Percentiles rank a stretch among this genome's conserved stretches.
These are phyloP conservation scores for Plebejus melissa DNA, from an alignment of 2,888 invertebrate species.

Conservation along the genomic window DNA sequence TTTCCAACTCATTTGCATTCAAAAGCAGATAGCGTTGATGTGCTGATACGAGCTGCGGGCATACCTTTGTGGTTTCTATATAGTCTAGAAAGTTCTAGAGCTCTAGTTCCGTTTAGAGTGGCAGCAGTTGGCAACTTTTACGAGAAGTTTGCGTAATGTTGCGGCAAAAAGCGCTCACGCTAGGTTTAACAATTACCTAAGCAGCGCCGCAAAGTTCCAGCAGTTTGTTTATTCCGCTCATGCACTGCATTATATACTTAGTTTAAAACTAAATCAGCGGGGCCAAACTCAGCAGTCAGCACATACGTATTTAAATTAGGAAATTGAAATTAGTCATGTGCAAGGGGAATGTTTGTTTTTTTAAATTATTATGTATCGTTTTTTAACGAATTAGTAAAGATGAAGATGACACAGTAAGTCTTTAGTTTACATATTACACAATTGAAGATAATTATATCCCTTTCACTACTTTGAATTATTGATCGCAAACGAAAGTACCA, in stretches of 20 bases:
- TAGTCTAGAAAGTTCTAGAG: conserved; percentile 64
- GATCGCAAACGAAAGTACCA: too few species aligned
- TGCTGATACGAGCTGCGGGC: conserved; percentile 56
- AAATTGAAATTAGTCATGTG: conserved; percentile 20
- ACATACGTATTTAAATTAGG: conserved; percentile 14
- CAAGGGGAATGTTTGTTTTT: background rate
- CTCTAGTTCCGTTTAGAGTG: conserved; percentile 54
- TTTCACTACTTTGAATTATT: too few species aligned
- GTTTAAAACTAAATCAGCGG: conserved; percentile 33
- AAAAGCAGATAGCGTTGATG: conserved; percentile 77
- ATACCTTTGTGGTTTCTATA: conserved; percentile 72
- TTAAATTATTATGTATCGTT: background rate
- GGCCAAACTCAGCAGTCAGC: conserved; percentile 15
- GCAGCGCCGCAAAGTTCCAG: conserved; percentile 61
- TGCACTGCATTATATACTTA: conserved; percentile 41
- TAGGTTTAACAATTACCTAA: conserved; percentile 77
- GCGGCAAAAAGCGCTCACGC: conserved; percentile 74
- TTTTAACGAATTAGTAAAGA: background rate
- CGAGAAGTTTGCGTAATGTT: conserved; percentile 70
- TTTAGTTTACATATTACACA: too few species aligned
- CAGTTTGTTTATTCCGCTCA: conserved; percentile 57
- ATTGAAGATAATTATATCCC: too few species aligned
- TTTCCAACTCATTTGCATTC: conserved; percentile 79
- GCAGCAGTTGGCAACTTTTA: conserved; percentile 66
- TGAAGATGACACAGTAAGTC: background rate